Conservation (phyloP, 2,888 invertebrate genomes). For the Creontiades dilutus region DNA sequence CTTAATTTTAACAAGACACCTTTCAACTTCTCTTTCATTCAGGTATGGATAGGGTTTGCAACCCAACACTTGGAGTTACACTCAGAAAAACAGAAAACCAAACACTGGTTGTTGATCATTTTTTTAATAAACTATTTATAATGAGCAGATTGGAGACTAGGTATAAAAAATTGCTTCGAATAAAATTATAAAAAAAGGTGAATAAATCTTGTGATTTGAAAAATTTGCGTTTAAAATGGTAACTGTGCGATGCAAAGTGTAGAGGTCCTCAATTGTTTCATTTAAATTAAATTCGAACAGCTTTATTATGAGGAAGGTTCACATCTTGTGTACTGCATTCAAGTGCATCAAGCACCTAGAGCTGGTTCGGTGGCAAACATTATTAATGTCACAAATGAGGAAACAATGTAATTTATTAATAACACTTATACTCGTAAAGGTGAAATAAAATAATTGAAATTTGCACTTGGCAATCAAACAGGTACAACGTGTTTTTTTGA, state of each 20-base stretch:
- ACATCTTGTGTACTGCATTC: conserved; percentile 4
- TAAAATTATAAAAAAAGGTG: conserved; percentile 38
- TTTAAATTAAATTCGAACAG: not conserved
- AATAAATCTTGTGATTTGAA: conserved; percentile 36
- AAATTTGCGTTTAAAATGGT: conserved; percentile 28
- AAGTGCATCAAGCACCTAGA: conserved; percentile 39
- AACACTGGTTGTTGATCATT: conserved; percentile 43
- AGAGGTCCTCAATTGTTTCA: conserved; percentile 1
- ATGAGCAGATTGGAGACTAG: conserved; percentile 60
- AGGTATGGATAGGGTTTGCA: conserved; percentile 45
- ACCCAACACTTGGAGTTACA: conserved; percentile 36
- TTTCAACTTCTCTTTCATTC: conserved; percentile 56
- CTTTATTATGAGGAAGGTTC: not conserved
- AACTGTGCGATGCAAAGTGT: conserved; percentile 50
- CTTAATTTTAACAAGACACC: conserved; percentile 54
- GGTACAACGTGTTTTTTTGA: conserved; percentile 52
- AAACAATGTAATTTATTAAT: conserved; percentile 27
- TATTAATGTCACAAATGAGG: not conserved
- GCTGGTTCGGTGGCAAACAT: conserved; percentile 40
- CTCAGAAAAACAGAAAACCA: conserved; percentile 16
- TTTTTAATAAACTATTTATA: conserved; percentile 64
- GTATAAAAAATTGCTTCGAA: conserved; percentile 50
- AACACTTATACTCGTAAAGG: not conserved
- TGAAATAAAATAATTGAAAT: conserved; percentile 45
- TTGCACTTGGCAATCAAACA: conserved; percentile 53